Base-by-base conservation (phyloP, 1,140 invertebrate species). In the Saccostrea echinata region DNA sequence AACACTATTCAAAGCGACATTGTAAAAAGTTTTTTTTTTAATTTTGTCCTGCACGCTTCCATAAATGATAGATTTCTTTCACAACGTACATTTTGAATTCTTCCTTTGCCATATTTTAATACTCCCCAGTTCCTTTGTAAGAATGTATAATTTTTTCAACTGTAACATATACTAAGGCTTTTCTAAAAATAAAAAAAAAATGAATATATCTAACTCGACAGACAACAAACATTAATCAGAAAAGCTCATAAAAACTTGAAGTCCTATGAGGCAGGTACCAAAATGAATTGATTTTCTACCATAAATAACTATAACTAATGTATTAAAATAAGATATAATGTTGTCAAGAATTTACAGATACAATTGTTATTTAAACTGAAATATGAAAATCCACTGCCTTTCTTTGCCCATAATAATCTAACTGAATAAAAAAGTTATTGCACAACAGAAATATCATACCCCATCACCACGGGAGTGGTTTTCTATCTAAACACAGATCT, bases 401-500 rank as follows among this genome's bases (percentile, higher is more conserved):
- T 30, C 24, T 76, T 30, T 76, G 27, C 24, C 57, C 68, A 76
- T 76, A 76, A 76, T 76, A 76, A 76, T 76, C 68, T 76, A 76
- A 76, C 68, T 30, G 30, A 76, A 76, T 33, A 61, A 61, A 61
- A 57, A 61, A 1, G n/a, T 61, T 76, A 76, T 76, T 76, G 68
- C 68, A 76, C 68, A 76, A 76, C 24, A 30, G 68, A 76, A 76
- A 76, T 76, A 76, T 76, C 68, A 76, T 76, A 76, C 68, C 68
- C 55, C 68, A 33, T 76, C 68, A 76, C 68, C 68, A 76, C 68
- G 24, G 13, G 30, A 16, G 68, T 76, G 68, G 68, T 13, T 76
- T 12, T 33, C 27, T 33, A 76, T 76, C 68, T 76, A 76, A 76
- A 76, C n/a, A 61, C 55, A 61, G 55, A 6, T 76, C 68, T 76